Conservation (phyloP, 2,888 invertebrate species). For the Melikaiella ostensackeni region DNA sequence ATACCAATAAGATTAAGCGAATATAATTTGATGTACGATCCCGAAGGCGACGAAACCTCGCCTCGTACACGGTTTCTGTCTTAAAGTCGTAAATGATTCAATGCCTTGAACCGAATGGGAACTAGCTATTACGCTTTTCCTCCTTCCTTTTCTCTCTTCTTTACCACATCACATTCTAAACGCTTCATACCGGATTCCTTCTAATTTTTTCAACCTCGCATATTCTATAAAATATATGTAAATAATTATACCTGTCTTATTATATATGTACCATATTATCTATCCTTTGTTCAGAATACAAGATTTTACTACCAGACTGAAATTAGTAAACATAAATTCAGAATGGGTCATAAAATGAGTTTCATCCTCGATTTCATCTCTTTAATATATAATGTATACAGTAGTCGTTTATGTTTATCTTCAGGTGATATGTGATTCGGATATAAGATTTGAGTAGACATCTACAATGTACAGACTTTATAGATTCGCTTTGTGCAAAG, state of each 20-base stretch:
- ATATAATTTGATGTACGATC: constrained; percentile 65
- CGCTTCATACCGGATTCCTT: background rate
- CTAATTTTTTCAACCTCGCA: constrained; percentile 7
- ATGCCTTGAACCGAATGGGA: constrained; percentile 58
- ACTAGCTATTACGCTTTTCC: constrained; percentile 40
- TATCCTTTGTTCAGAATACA: constrained; percentile 3
- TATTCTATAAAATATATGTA: no score
- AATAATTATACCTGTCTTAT: background rate
- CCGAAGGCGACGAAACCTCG: constrained; percentile 53
- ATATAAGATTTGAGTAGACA: constrained; percentile 12
- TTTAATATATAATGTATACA: constrained; percentile 20
- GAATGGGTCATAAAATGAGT: background rate
- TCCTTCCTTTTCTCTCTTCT: constrained; percentile 17
- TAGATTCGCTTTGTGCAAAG: background rate
- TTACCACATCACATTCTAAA: background rate
- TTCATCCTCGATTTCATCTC: background rate
- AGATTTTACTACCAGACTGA: background rate
- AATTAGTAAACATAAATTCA: constrained; percentile 24
- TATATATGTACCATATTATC: background rate
- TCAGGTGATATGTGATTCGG: constrained; percentile 34
- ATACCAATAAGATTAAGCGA: constrained; percentile 57
- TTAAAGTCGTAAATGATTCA: constrained; percentile 72
- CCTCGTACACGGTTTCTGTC: constrained; percentile 71
- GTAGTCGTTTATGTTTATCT: constrained; percentile 25
- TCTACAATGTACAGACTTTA: background rate